Evolutionary conservation across 2,113 vertebrate genomes (phyloP).

Genomic region (Coptodon bakossiorum): DNA sequence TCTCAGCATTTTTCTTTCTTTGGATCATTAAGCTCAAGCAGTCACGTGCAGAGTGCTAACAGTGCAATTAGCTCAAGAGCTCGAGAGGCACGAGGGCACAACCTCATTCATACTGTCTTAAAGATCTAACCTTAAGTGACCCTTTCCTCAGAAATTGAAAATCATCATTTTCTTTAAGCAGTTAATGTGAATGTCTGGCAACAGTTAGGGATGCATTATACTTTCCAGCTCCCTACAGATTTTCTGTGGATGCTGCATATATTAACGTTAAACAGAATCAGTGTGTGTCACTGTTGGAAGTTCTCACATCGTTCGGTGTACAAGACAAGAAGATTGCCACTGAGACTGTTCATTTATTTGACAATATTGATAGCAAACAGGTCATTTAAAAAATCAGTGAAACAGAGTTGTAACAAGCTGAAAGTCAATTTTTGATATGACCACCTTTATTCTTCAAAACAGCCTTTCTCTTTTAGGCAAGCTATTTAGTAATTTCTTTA

Average conservation of each 20-base stretch:
- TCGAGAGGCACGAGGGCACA: not conserved
- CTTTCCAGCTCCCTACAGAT: not conserved
- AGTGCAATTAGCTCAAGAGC: not conserved
- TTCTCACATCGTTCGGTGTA: not conserved
- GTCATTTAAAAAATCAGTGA: not conserved
- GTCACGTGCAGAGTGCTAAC: not conserved
- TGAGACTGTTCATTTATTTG: not conserved
- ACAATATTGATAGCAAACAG: not conserved
- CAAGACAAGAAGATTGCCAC: rapidly evolving
- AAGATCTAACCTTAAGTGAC: not conserved
- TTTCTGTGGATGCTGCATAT: not conserved
- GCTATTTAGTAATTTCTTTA: not conserved
- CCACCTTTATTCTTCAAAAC: not conserved
- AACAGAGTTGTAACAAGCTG: not conserved
- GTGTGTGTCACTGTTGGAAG: not conserved
- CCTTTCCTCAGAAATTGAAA: not conserved
- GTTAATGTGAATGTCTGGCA: not conserved
- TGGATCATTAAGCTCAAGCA: not conserved
- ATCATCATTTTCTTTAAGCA: not conserved
- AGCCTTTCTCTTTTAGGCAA: not conserved
- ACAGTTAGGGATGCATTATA: not conserved
- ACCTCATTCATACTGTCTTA: not conserved
- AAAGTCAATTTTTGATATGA: not conserved
- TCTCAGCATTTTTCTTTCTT: not conserved
- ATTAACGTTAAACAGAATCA: not conserved